Base-by-base conservation (phyloP, 2,797 vertebrate genomes). In the Gobio occitaniae region DNA sequence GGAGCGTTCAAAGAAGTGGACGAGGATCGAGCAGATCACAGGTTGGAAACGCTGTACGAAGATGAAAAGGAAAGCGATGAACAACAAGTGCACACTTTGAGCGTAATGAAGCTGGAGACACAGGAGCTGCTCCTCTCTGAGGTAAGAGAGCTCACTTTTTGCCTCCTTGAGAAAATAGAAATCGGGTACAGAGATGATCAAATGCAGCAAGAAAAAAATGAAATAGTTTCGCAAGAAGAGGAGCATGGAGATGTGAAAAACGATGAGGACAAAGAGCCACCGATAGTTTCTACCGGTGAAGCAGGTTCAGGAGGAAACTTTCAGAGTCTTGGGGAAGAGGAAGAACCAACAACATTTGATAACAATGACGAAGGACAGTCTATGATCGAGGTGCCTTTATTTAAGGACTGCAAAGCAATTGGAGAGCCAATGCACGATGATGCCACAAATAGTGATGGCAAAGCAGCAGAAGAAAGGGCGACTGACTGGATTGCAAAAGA, bases 31-130 rank as follows among this genome's bases (percentile, higher is more conserved):
- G 63, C 6, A 38, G 48, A 59, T 44, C 36, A 59, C 38, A 77
- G 59, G 25, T 7, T 78, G 38, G 83, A 78, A 77, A 69, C 63
- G 12, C 36, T 52, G 61, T 66, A 38, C 10, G 59, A 83, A 44
- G 63, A 78, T 1, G 83, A 81, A 74, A 71, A 56, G 52, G 65
- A 48, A 36, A 82, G 85, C 52, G 21, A 68, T 4, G 91, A 90
- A 19, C 38, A 52, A 54, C 38, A 50, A 61, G 72, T 47, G 32
- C 71, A 44, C 41, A 11, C 50, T 29, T 19, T 38, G 50, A 48
- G 11, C 1, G 2, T 2, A 29, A 25, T n/a, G 21, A 29, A 68
- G 5, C 50, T 17, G 6, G 16, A 44, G 61, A 74, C 50, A n/a
- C n/a, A 52, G 36, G 29, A 52, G 21, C 10, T 61, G 9, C 19